These are phyloP conservation scores for Halictus ligatus DNA, from an alignment of 2,888 invertebrate genomes.

Conservation along the genomic window DNA sequence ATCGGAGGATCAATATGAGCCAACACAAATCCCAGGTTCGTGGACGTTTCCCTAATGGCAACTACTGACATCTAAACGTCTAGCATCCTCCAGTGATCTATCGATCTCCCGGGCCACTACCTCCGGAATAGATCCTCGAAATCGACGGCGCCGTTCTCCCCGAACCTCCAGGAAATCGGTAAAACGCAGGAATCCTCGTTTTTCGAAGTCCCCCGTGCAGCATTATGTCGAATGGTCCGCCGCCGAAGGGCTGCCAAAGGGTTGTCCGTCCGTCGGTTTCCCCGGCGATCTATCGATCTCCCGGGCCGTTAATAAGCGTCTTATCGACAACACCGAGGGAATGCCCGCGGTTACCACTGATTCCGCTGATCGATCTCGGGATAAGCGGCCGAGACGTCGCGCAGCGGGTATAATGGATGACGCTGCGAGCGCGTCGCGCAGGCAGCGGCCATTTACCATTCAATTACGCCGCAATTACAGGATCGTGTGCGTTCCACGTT, in stretches of 20 bases:
- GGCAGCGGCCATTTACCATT: conserved; percentile 67
- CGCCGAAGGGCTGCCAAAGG: conserved; percentile 9
- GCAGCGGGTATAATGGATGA: conserved; percentile 63
- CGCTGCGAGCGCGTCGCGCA: conserved; percentile 47
- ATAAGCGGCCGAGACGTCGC: conserved; percentile 61
- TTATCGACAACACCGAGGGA: conserved; percentile 35
- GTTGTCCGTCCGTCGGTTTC: conserved; percentile 30
- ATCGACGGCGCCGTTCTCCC: not conserved
- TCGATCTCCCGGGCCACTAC: not conserved
- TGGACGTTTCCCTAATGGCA: no score
- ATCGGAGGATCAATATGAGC: not conserved
- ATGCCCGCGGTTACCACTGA: conserved; percentile 67
- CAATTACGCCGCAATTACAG: conserved; percentile 75
- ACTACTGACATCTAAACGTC: not conserved
- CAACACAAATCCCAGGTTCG: not conserved
- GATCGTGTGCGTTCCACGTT: conserved; percentile 58
- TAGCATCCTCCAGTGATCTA: not conserved
- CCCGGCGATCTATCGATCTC: conserved; percentile 63
- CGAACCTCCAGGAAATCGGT: not conserved
- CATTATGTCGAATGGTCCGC: not conserved
- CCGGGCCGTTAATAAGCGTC: conserved; percentile 60
- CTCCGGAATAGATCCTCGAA: not conserved
- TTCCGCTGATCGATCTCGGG: conserved; percentile 73
- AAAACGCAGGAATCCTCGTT: not conserved
- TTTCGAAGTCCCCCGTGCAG: not conserved